phyloP scores from a whole-genome alignment of 2,797 vertebrate genomes.

The Gymnopithys bicolor region DNA sequence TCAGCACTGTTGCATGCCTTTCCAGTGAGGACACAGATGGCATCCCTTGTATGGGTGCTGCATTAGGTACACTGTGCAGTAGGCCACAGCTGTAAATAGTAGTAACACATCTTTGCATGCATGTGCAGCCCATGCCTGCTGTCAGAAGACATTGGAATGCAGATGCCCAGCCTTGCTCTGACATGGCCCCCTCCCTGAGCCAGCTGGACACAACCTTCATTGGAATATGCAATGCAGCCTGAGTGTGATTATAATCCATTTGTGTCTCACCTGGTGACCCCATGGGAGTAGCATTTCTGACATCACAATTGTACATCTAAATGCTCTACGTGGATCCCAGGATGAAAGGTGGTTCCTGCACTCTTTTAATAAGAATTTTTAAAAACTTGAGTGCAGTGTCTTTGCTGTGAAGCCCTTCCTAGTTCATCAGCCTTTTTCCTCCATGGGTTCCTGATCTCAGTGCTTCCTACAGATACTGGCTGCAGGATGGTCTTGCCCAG shows the following conservation, averaged over 20 bases:
- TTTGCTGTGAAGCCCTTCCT: not conserved
- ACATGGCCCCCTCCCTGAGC: not conserved
- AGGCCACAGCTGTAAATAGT: not conserved
- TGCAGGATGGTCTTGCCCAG: not conserved
- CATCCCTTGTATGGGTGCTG: not conserved
- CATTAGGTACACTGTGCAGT: rapidly evolving
- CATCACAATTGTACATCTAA: not conserved
- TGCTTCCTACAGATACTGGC: not conserved
- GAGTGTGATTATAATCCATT: too few relatives aligned
- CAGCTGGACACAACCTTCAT: not conserved
- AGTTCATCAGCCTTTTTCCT: not conserved
- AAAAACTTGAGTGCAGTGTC: not conserved
- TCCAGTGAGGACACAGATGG: not conserved
- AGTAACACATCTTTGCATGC: rapidly evolving
- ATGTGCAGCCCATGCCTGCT: rapidly evolving
- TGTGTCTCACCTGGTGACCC: not conserved
- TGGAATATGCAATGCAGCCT: not conserved
- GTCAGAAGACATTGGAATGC: not conserved
- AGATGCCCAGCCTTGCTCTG: not conserved
- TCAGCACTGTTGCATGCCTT: not conserved
- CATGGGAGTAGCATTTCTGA: not conserved
- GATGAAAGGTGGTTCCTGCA: not conserved
- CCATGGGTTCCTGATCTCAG: not conserved
- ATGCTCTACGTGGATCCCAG: not conserved
- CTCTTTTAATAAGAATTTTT: not conserved